Evolutionary conservation across 2,888 invertebrate genomes (phyloP), one percentile per base, ranked within the genome.

Genomic region (Epirrhoe tristata): DNA sequence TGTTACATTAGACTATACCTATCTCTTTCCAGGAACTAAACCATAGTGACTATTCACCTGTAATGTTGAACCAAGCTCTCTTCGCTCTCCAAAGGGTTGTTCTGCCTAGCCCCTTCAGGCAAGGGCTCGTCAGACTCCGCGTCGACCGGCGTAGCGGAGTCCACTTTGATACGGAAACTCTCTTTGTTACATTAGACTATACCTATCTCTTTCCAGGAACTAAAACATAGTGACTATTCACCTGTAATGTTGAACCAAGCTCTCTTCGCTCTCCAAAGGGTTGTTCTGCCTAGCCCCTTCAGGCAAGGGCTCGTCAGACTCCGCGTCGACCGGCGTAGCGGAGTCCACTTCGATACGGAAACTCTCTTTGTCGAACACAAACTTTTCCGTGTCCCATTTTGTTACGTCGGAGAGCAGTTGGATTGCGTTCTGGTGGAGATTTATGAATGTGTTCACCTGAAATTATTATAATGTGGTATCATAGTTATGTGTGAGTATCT

Each of bases 371-470:
- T 95, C 94, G 76, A 95, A 95, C 5, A 93, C 85, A 59, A 94
- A 90, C 31, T 93, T 86, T 2, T 92, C 90, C 6, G 94, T 93
- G 32, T 94, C 95, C 92, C 94, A 95, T 79, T 93, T 94, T 5
- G 94, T 91, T 5, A 95, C 91, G 63, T 94, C 94, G 6, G 93
- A 89, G 56, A 95, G 82, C 5, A 95, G 79, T 75, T 94, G 94
- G 5, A 95, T 86, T 0, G 95, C 93, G 74, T 94, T 94, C 63
- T 92, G 91, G 69, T 95, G 95, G 10, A 95, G 87, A 67, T 93
- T 91, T 79, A 95, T 86, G 76, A 95, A 95, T 8, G 90, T 91
- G 16, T 82, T 80, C 0, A 95, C 94, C 95, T 95, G 80, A 12
- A 62, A 43, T 12, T 39, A 10, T 8, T 24, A 24, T n/a, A n/a